Base-by-base conservation (phyloP, 1,140 invertebrate genomes). In the Papilio aristodemus region DNA sequence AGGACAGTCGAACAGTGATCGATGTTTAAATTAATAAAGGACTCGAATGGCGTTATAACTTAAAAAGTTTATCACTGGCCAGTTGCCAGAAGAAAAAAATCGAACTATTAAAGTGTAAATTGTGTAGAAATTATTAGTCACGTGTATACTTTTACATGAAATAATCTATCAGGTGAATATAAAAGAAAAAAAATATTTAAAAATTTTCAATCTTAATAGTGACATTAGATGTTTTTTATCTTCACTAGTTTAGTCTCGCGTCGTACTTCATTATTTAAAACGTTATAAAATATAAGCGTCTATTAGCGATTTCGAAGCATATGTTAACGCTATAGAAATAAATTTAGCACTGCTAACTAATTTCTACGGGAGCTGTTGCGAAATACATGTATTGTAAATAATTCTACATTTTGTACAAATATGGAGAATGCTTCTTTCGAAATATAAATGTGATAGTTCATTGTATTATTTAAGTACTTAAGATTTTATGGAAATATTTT, bases 381-480 rank as follows among this genome's bases (percentile, higher is more conserved):
- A 5, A 63, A 63, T 3, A 41, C 17, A 17, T 38, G 19, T 13
- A 27, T 66, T 66, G 63, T 66, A 66, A 66, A 66, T 66, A 69
- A 50, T 1, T 50, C 39, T 38, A 69, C 78, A 77, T 77, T 77
- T 72, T 89, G 84, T 87, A 88, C 81, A 90, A 86, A 89, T 77
- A 79, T 70, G 76, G 74, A 81, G 76, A 79, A 83, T 78, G 85
- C 85, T 87, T 87, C 80, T 75, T 87, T 87, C 79, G 78, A 85
- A 83, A 82, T 66, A 66, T 90, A 87, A 89, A 89, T 91, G 89
- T 91, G 89, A 91, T 91, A 91, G 88, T 89, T 87, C 82, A 85
- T 86, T 85, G 82, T 84, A 81, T 77, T 87, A 85, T 85, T 85
- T 89, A 87, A 90, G 87, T 91, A 91, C 86, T 90, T 91, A 91